Base-by-base conservation (phyloP, 2,113 vertebrate species). In the Romanogobio albipinnatus region DNA sequence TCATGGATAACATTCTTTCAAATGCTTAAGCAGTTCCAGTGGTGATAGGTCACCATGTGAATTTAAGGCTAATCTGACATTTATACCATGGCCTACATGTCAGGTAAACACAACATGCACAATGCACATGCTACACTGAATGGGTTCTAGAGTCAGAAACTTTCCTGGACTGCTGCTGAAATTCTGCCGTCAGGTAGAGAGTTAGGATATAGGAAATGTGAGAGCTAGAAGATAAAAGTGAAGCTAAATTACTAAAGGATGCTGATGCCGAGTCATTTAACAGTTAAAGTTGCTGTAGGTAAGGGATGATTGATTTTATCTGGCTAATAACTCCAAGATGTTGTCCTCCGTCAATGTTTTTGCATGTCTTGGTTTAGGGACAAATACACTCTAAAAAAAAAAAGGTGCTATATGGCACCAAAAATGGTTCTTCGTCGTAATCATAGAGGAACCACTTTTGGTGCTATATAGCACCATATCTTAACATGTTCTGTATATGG, bases 321-420 rank as follows among this genome's bases (percentile, higher is more conserved):
- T 22, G 39, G 19, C 36, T 59, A 74, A 73, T 70, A 71, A 80
- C 58, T 66, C n/a, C 75, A 86, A 86, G 81, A 83, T 86, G 81
- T 58, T 74, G 11, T 77, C 36, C 7, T 26, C 85, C 75, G 73
- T 76, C 59, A 82, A 80, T 70, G 24, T 9, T n/a, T 66, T 43
- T 24, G n/a, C 66, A 33, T 58, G 29, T 43, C 15, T 66, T 78
- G 26, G 15, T 81, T 33, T 81, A 66, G 14, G 43, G 39, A 45
- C 10, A 71, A 71, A 71, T n/a, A n/a, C 19, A 5, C 3, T 71
- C n/a, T 39, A n/a, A n/a, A n/a, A n/a, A n/a, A n/a, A n/a, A n/a
- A n/a, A n/a, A n/a, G n/a, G n/a, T n/a, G n/a, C n/a, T n/a, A n/a
- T n/a, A n/a, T n/a, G n/a, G n/a, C n/a, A n/a, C n/a, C n/a, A n/a